Evolutionary conservation across 2,113 vertebrate species (phyloP).

Genomic region (Pipa parva): DNA sequence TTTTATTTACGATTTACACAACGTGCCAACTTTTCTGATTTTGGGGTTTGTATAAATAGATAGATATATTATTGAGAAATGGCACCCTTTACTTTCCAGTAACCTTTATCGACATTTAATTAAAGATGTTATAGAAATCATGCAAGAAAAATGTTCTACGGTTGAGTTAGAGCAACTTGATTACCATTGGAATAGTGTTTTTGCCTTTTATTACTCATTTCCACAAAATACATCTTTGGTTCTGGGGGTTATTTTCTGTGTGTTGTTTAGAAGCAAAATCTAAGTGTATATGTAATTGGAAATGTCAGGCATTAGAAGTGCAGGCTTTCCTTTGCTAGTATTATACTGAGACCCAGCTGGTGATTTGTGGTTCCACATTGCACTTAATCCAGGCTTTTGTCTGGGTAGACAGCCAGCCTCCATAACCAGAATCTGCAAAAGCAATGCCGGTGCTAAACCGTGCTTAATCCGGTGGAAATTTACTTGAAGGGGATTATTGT

Average conservation of each 20-base stretch:
- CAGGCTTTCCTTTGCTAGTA: conserved; percentile 37
- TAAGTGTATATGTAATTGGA: conserved; percentile 30
- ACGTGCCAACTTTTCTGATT: too few relatives aligned
- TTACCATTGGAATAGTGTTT: too few relatives aligned
- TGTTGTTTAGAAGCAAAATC: conserved; percentile 13
- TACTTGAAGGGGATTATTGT: conserved; percentile 37
- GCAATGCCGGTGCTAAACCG: conserved; percentile 36
- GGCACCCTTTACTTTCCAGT: too few relatives aligned
- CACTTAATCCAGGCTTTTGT: conserved; percentile 41
- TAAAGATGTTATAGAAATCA: too few relatives aligned
- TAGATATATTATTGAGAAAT: too few relatives aligned
- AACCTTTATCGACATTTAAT: too few relatives aligned
- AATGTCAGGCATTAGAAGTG: conserved; percentile 39
- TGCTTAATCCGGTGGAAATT: conserved; percentile 41
- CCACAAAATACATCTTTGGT: background rate
- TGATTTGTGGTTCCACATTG: conserved; percentile 38
- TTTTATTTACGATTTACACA: too few relatives aligned
- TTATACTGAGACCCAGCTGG: conserved; percentile 40
- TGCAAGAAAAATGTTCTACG: too few relatives aligned
- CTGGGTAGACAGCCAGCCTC: conserved; percentile 40
- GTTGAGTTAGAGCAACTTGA: too few relatives aligned
- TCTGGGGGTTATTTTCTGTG: background rate
- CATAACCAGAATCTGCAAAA: conserved; percentile 39
- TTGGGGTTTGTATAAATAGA: too few relatives aligned
- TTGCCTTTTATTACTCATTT: too few relatives aligned